A percentile compares a stretch with the other conserved stretches of the same genome.
phyloP scores from a whole-genome alignment of 2,113 vertebrate genomes.

The Serilophus lunatus region DNA sequence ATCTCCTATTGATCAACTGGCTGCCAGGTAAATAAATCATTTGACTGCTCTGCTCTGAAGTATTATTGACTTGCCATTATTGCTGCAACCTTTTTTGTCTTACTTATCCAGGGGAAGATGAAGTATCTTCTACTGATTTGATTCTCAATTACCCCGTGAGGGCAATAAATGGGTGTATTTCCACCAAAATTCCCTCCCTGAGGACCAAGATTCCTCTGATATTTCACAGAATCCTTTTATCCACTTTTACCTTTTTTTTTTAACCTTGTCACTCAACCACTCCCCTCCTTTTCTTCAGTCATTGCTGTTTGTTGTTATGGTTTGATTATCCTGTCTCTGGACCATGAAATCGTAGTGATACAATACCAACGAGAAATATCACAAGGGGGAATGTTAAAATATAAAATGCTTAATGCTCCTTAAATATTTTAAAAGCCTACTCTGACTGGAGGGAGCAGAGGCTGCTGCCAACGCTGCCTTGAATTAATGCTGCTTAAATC shows the following conservation, averaged over 20 bases:
- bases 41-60: not conserved
- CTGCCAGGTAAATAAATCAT: not conserved
- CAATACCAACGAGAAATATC: not conserved
- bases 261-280: no score
- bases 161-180: fast-evolving
- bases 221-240: not conserved
- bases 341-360: not conserved
- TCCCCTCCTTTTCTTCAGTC: not conserved
- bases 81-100: not conserved
- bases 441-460: not conserved
- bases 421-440: not conserved
- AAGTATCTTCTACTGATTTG: not conserved
- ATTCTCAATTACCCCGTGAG: not conserved
- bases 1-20: not conserved
- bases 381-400: not conserved
- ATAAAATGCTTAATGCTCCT: not conserved
- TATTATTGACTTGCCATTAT: not conserved
- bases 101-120: not conserved
- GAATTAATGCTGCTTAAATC: not conserved
- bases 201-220: not conserved
- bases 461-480: not conserved
- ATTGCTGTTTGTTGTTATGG: not conserved
- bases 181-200: fast-evolving
- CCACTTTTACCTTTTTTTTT: not conserved
- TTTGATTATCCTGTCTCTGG: not conserved